Base-by-base conservation (phyloP, 2,113 vertebrate species). In the Dendropsophus ebraccatus region DNA sequence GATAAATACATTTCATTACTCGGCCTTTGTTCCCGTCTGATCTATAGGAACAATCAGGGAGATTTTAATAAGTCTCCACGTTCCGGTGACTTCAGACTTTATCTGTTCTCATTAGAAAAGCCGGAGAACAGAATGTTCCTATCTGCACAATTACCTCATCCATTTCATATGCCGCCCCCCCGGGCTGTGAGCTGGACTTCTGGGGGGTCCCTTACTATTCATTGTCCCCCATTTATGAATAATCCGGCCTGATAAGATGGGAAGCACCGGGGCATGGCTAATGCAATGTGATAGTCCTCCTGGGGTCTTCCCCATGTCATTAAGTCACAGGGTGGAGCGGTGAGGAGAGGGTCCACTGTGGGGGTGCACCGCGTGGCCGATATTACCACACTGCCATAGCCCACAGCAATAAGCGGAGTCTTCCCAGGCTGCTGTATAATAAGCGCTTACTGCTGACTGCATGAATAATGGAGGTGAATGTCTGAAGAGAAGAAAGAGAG, bases 401-500 rank as follows among this genome's bases (percentile, higher is more conserved):
- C 73, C 73, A 60, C 41, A 58, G 83, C 83, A 28, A 77, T 35
- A 73, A 67, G 11, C 32, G 28, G 74, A 41, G 32, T 35, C 21
- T n/a, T 60, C 37, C 21, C 23, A 28, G 30, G 30, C 67, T 83
- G 7, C 30, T 41, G 45, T 32, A 65, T 65, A 85, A 67, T 85
- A 35, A 52, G 58, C 35, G 12, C 10, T n/a, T 12, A 16, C 56
- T 67, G 41, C 56, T 19, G 58, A 67, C 58, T 50, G 11, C 21
- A 78, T 65, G 58, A 78, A 69, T 77, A 85, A 78, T 69, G 58
- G 35, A 52, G 35, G 73, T 5, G 21, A 21, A 69, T 25, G 35
- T 35, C 69, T 4, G 28, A 35, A 17, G 35, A 58, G 45, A 49
- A 49, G 9, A 2, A 28, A 8, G 41, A 41, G 82, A 70, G n/a